Evolutionary conservation across 2,113 vertebrate species (phyloP).

Genomic region (Mustela lutreola): DNA sequence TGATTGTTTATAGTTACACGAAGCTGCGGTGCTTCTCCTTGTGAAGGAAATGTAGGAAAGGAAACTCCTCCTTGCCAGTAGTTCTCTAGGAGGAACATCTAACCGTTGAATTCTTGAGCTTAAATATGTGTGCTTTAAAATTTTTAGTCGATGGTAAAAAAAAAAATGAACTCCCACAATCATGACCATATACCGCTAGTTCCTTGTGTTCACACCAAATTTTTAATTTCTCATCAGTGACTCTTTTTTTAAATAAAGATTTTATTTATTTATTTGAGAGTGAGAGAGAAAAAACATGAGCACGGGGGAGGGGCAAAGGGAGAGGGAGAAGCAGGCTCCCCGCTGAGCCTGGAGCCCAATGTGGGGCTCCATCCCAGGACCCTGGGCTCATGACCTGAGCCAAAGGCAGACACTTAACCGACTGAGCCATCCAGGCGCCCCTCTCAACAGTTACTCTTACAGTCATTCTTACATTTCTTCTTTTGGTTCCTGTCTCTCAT

Average conservation of each 20-base stretch:
- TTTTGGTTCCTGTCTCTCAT: neutral
- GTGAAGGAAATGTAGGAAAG: neutral
- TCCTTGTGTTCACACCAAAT: neutral
- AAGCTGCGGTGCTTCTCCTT: neutral
- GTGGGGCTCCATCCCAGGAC: too few species aligned
- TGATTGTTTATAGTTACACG: neutral
- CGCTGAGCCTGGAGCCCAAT: neutral
- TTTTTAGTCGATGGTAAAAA: neutral
- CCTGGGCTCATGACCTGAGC: neutral
- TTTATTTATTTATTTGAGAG: too few species aligned
- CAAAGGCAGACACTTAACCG: neutral
- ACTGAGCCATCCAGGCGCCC: neutral
- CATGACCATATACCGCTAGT: neutral
- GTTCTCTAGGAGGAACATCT: neutral
- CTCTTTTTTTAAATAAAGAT: neutral
- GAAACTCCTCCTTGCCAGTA: too few species aligned
- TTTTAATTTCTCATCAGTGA: constrained; percentile 1
- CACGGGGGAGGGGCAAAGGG: neutral
- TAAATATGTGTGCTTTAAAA: neutral
- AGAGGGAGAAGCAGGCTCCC: neutral
- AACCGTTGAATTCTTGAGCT: neutral
- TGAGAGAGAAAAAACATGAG: too few species aligned
- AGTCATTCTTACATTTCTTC: neutral
- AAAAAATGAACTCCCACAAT: neutral
- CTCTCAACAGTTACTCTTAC: neutral